phyloP scores from a whole-genome alignment of 2,797 vertebrate genomes.

The Falco novaeseelandiae region DNA sequence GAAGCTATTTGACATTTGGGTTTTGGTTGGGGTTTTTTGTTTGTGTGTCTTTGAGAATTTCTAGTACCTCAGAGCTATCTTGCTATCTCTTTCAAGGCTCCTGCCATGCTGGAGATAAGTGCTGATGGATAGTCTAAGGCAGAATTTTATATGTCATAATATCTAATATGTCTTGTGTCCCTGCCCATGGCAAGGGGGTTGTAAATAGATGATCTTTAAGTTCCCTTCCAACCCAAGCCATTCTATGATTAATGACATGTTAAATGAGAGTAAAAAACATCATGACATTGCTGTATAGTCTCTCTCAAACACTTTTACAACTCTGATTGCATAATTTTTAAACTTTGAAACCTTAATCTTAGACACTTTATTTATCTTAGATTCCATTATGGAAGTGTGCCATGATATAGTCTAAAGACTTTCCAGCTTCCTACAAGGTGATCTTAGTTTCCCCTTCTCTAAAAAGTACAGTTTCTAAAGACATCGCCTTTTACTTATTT shows the following conservation, averaged over 20 bases:
- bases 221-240: too few species aligned
- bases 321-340: not conserved
- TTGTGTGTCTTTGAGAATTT: not conserved
- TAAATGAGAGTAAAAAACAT: not conserved
- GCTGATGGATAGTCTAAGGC: not conserved
- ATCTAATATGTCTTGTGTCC: too few species aligned
- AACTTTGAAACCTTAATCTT: not conserved
- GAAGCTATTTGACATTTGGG: not conserved
- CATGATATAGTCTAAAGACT: not conserved
- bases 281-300: not conserved
- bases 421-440: not conserved
- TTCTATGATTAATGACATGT: not conserved
- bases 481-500: conserved; percentile 1
- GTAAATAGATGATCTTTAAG: too few species aligned
- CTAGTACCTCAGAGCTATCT: not conserved
- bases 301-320: not conserved
- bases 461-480: not conserved
- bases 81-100: not conserved
- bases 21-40: not conserved
- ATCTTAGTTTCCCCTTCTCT: not conserved
- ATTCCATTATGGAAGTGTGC: not conserved
- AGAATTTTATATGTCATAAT: not conserved
- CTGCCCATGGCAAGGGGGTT: too few species aligned
- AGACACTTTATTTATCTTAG: not conserved
- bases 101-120: not conserved